Percentiles rank a stretch among this genome's conserved stretches.
phyloP scores from a whole-genome alignment of 2,113 vertebrate species.

The Neofelis nebulosa region DNA sequence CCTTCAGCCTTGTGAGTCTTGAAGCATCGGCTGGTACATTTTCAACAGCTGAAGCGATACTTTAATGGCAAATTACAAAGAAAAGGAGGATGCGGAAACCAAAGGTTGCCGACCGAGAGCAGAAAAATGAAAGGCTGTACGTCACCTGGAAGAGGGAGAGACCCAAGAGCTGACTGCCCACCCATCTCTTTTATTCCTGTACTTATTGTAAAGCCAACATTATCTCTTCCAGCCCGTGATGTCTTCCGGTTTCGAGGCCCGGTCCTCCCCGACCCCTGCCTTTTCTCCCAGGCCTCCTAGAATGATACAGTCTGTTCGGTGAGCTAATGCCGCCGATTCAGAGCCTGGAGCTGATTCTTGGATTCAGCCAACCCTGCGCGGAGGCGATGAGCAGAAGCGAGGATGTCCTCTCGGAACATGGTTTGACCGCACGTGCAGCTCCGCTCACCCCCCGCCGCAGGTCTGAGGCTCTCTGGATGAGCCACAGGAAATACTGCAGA shows the following conservation, averaged over 20 bases:
- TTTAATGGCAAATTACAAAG: constrained; percentile 73
- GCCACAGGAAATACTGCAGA: neutral
- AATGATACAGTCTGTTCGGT: neutral
- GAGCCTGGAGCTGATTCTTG: neutral
- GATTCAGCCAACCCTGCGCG: neutral
- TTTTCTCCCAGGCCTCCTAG: neutral
- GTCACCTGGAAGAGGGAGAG: neutral
- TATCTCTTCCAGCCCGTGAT: neutral
- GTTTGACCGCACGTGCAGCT: neutral
- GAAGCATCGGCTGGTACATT: neutral
- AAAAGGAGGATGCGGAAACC: constrained; percentile 64
- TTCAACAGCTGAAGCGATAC: constrained; percentile 56
- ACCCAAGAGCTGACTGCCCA: neutral
- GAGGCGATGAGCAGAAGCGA: neutral
- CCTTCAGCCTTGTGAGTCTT: neutral
- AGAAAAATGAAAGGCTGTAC: neutral
- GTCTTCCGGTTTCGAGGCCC: neutral
- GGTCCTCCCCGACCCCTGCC: fast-evolving
- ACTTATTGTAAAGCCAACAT: neutral
- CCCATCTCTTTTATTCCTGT: constrained; percentile 20
- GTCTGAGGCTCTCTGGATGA: neutral
- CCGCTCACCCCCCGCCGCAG: neutral
- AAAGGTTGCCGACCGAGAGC: constrained; percentile 8
- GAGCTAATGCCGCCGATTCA: neutral
- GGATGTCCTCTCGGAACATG: neutral